These are phyloP conservation scores for Pelagia noctiluca DNA, from an alignment of 30 jellyfish, hydroid and myxozoan genomes.

Conservation along the genomic window DNA sequence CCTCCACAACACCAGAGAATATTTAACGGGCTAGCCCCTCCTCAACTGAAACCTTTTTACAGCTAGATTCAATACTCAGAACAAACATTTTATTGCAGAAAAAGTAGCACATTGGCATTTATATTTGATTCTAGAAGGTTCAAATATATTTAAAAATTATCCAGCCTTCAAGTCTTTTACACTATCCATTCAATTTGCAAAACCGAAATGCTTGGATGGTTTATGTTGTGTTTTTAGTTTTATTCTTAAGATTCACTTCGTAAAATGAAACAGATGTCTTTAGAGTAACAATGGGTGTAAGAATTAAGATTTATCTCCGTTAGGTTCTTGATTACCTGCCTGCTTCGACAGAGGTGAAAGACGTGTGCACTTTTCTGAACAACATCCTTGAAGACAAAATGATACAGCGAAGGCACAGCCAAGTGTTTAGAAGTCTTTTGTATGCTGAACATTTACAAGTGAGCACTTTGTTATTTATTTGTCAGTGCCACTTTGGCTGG, in stretches of 20 bases:
- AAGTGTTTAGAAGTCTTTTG: constrained; percentile 78
- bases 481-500: neutral
- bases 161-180: too few relatives aligned
- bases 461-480: neutral
- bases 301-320: neutral
- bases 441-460: constrained; percentile 94
- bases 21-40: neutral
- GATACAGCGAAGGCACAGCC: constrained; percentile 70
- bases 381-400: constrained; percentile 84
- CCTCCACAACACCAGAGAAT: too few relatives aligned
- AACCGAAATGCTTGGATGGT: neutral
- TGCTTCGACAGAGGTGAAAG: constrained; percentile 73
- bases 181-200: too few relatives aligned
- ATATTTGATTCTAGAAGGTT: too few relatives aligned
- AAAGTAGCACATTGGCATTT: too few relatives aligned
- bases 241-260: too few relatives aligned
- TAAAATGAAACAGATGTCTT: too few relatives aligned
- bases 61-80: neutral
- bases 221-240: constrained; percentile 8
- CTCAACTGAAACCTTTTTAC: neutral
- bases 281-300: too few relatives aligned
- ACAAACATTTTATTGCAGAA: too few relatives aligned
- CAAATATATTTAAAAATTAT: too few relatives aligned
- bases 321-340: constrained; percentile 90
- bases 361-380: constrained; percentile 66